These are phyloP conservation scores for Epizoanthus stellaris DNA, from an alignment of 92 coral and sea anemone species.

Conservation along the genomic window DNA sequence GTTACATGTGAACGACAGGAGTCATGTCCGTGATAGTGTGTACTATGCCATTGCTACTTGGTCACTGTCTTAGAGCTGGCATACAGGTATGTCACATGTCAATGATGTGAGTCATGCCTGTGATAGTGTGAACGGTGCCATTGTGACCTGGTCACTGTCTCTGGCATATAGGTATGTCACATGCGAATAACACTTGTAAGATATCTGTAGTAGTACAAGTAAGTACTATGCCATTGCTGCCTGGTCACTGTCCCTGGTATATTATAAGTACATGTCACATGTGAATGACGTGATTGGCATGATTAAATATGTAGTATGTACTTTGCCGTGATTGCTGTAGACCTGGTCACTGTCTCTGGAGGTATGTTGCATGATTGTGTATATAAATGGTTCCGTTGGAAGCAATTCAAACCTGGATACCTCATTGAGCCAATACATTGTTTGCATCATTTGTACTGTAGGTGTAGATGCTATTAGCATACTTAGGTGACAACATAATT, in stretches of 20 bases:
- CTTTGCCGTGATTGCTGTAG: constrained; percentile 76
- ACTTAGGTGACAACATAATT: no score
- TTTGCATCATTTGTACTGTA: no score
- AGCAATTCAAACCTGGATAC: no score
- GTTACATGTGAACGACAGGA: no score
- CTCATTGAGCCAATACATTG: no score
- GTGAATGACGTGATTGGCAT: no score
- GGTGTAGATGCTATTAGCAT: no score
- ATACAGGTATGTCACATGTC: constrained; percentile 71
- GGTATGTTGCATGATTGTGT: constrained; percentile 51
- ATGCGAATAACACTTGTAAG: no score
- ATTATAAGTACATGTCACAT: constrained; percentile 70
- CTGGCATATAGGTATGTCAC: constrained; percentile 84
- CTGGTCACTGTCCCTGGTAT: constrained; percentile 90
- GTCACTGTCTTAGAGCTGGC: constrained; percentile 93
- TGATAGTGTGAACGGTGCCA: constrained; percentile 91
- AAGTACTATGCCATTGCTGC: constrained; percentile 88
- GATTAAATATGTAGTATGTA: constrained; percentile 59
- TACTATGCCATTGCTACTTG: constrained; percentile 93
- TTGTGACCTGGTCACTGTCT: constrained; percentile 88
- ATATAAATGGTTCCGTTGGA: no score
- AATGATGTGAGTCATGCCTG: constrained; percentile 90
- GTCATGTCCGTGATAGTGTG: constrained; percentile 83
- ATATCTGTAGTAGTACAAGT: no score
- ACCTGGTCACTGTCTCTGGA: constrained; percentile 90